These are phyloP conservation scores for Brotula barbata DNA, from an alignment of 2,797 vertebrate species.

Conservation along the genomic window DNA sequence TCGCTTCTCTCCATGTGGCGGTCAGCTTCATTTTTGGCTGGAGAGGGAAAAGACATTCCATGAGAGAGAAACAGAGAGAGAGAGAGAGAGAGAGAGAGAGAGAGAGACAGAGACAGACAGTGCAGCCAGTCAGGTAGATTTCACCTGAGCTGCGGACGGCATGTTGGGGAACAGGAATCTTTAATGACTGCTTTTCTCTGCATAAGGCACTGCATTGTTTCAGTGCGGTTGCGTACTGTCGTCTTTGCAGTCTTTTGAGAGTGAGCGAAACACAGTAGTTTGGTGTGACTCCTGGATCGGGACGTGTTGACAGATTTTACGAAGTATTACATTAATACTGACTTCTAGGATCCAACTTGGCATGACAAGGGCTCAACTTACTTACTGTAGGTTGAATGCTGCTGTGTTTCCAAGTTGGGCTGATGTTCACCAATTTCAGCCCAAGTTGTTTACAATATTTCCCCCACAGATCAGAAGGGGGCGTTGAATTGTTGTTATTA, in stretches of 20 bases:
- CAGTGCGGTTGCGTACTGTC: not conserved
- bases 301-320: conserved; percentile 46
- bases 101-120: conserved; percentile 15
- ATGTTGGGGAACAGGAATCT: conserved; percentile 29
- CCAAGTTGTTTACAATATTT: not conserved
- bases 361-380: not conserved
- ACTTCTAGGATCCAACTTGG: conserved; percentile 8
- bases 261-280: conserved; percentile 1
- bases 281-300: conserved; percentile 30
- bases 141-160: conserved; percentile 49
- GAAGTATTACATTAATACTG: conserved; percentile 12
- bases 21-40: conserved; percentile 92
- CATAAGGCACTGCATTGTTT: conserved; percentile 60
- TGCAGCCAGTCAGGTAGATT: conserved; percentile 40
- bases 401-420: not conserved
- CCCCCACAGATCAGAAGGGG: conserved; percentile 17
- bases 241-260: conserved; percentile 22
- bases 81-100: conserved; percentile 10
- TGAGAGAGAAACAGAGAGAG: conserved; percentile 47
- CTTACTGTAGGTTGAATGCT: too few relatives aligned
- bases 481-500: not conserved
- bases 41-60: conserved; percentile 50
- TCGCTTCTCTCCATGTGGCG: conserved; percentile 89
- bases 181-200: conserved; percentile 29
- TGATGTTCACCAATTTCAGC: not conserved